These are phyloP conservation scores for Ispidina lecontei DNA, from an alignment of 2,797 vertebrate species.

Conservation along the genomic window DNA sequence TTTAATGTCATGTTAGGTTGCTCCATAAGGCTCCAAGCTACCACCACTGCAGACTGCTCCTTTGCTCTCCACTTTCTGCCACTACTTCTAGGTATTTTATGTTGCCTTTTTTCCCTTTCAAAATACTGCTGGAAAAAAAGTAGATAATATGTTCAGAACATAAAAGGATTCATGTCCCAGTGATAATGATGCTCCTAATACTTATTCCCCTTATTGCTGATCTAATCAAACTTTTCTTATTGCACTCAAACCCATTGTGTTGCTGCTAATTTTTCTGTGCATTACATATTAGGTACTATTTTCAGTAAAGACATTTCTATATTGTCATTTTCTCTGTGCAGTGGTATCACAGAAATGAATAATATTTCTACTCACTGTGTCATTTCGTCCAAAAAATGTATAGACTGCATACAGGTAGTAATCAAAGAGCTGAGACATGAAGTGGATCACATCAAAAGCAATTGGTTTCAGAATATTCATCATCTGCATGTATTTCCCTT, in stretches of 20 bases:
- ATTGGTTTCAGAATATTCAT: slow-evolving; percentile 99
- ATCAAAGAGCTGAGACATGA: slow-evolving; percentile 97
- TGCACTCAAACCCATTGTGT: not conserved
- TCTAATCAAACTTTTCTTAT: not conserved
- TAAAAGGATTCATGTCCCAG: not conserved
- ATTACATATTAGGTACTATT: not conserved
- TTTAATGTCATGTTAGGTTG: not conserved
- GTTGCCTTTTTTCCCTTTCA: not conserved
- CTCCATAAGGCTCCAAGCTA: not conserved
- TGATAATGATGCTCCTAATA: not conserved
- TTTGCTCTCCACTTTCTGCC: not conserved
- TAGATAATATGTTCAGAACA: not conserved
- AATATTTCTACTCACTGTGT: slow-evolving; percentile 85
- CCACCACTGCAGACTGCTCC: not conserved
- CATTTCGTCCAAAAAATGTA: slow-evolving; percentile 96
- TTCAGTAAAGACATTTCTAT: not conserved
- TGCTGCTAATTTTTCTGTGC: not conserved
- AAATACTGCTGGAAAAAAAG: not conserved
- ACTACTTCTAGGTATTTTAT: not conserved
- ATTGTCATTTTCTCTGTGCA: not conserved
- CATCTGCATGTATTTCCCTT: slow-evolving; percentile 99
- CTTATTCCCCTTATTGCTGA: not conserved
- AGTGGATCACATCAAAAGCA: slow-evolving; percentile 98
- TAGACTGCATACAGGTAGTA: slow-evolving; percentile 98
- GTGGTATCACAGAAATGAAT: not conserved